phyloP scores from a whole-genome alignment of 2,113 vertebrate species.

The Cisticola juncidis region DNA sequence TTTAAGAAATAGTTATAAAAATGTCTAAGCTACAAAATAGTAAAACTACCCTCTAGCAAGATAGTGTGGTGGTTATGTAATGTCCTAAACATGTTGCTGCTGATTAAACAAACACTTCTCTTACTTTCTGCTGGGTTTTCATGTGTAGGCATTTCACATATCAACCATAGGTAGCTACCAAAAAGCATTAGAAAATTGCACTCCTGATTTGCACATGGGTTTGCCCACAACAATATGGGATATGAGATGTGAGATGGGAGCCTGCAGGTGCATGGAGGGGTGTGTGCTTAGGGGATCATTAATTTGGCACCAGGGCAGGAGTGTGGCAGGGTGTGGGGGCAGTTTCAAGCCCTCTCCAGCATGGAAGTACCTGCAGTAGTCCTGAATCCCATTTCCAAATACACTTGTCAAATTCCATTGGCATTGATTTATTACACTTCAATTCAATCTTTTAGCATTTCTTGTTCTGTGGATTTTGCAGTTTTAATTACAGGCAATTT shows the following conservation, averaged over 20 bases:
- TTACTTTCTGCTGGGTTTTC: neutral
- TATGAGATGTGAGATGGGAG: rapidly evolving
- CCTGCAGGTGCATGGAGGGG: rapidly evolving
- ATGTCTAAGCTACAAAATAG: neutral
- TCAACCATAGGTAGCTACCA: neutral
- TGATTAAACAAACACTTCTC: neutral
- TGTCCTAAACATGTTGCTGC: neutral
- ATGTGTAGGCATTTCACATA: neutral
- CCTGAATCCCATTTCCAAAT: neutral
- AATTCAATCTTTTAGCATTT: neutral
- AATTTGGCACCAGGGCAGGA: neutral
- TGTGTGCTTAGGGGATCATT: rapidly evolving
- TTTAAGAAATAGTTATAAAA: neutral
- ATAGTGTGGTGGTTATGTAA: neutral
- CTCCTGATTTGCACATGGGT: neutral
- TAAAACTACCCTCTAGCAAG: neutral
- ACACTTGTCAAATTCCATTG: neutral
- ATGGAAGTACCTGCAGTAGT: rapidly evolving
- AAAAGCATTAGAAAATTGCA: neutral
- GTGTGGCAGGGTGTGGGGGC: neutral
- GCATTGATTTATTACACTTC: neutral
- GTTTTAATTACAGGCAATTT: neutral
- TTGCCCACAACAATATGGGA: rapidly evolving
- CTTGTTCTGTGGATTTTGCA: neutral
- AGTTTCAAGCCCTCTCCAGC: neutral